These are phyloP conservation scores for Toxotes lorentzi DNA, from an alignment of 2,797 vertebrate genomes.

Conservation along the genomic window DNA sequence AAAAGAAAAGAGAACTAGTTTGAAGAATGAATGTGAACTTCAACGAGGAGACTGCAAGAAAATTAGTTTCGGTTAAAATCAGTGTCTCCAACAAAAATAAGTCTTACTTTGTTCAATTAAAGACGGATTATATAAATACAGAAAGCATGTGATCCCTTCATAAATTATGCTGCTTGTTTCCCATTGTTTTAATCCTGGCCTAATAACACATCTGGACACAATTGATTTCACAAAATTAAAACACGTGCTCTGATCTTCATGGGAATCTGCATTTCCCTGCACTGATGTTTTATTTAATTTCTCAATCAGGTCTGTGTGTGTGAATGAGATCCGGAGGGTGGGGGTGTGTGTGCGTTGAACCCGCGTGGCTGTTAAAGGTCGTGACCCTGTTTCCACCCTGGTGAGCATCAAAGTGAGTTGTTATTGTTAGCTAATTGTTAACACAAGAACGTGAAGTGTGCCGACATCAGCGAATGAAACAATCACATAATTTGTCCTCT, in stretches of 20 bases:
- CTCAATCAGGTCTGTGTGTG: slow-evolving; percentile 1
- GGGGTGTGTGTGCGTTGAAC: not conserved
- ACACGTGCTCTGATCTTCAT: slow-evolving; percentile 20
- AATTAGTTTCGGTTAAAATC: slow-evolving; percentile 41
- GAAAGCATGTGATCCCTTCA: slow-evolving; percentile 39
- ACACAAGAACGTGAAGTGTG: slow-evolving; percentile 72
- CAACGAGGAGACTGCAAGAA: slow-evolving; percentile 10
- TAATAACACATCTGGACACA: slow-evolving; percentile 64
- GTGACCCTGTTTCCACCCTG: slow-evolving; percentile 71
- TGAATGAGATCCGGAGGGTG: not conserved
- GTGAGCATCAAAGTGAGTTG: slow-evolving; percentile 74
- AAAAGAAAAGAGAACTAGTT: slow-evolving; percentile 7
- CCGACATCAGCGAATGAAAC: slow-evolving; percentile 60
- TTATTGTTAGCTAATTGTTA: slow-evolving; percentile 81
- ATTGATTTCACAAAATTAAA: slow-evolving; percentile 46
- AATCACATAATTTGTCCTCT: slow-evolving; percentile 62
- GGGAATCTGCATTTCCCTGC: slow-evolving; percentile 43
- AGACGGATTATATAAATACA: slow-evolving; percentile 37
- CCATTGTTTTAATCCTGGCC: slow-evolving; percentile 19
- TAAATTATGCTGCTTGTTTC: slow-evolving; percentile 21
- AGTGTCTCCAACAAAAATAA: slow-evolving; percentile 46
- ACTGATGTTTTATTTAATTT: slow-evolving; percentile 38
- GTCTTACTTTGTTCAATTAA: slow-evolving; percentile 42
- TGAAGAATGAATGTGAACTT: slow-evolving; percentile 17
- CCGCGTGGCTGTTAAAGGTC: slow-evolving; percentile 51